Evolutionary conservation across 2,888 invertebrate species (phyloP).

Genomic region (Nasonia oneida): DNA sequence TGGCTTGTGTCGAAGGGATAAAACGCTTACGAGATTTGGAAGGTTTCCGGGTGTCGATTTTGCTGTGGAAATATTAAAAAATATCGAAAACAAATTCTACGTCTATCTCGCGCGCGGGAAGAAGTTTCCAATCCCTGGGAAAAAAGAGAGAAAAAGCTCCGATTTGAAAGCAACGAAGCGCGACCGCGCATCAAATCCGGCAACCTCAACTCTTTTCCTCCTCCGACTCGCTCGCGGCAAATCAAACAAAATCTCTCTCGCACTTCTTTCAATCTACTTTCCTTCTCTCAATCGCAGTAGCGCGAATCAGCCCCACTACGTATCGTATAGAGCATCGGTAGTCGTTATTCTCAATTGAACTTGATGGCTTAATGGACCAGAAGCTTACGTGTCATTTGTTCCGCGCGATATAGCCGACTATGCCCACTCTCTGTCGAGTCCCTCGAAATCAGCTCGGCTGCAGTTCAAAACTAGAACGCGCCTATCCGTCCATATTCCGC

Average conservation of each 20-base stretch:
- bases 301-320: constrained; percentile 9
- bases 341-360: constrained; percentile 61
- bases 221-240: background rate
- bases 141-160: too few relatives aligned
- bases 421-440: background rate
- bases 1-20: too few relatives aligned
- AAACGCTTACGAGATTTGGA: too few relatives aligned
- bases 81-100: too few relatives aligned
- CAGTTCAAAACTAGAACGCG: constrained; percentile 25
- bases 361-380: constrained; percentile 62
- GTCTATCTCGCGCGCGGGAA: too few relatives aligned
- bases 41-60: too few relatives aligned
- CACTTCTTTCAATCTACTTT: background rate
- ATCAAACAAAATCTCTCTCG: constrained; percentile 19
- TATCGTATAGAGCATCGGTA: background rate
- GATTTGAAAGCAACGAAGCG: too few relatives aligned
- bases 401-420: background rate
- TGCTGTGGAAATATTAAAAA: too few relatives aligned
- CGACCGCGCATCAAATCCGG: too few relatives aligned
- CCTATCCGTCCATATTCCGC: constrained; percentile 15
- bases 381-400: constrained; percentile 60
- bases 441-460: background rate
- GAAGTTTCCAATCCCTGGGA: too few relatives aligned
- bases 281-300: background rate
- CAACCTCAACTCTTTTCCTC: too few relatives aligned